phyloP scores from a whole-genome alignment of 2,797 vertebrate genomes.

The Alca torda region DNA sequence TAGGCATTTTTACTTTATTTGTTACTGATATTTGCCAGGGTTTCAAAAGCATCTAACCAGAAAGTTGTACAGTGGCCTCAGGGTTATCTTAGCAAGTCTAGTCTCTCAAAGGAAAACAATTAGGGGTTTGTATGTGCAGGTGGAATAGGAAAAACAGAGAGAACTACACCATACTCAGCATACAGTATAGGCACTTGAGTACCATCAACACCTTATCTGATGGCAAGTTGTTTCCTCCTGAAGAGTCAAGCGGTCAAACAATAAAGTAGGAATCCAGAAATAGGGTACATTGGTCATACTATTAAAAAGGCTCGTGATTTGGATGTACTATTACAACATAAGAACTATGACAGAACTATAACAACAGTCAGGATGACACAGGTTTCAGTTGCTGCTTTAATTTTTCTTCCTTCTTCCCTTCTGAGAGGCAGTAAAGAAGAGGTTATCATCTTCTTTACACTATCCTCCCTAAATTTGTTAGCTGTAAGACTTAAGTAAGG shows the following conservation, averaged over 20 bases:
- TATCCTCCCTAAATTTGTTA: not conserved
- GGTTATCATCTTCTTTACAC: not conserved
- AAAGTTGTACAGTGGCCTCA: not conserved
- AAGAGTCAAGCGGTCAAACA: not conserved
- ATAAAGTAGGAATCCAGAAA: not conserved
- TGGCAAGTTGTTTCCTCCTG: not conserved
- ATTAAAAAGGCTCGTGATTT: not conserved
- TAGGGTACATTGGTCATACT: not conserved
- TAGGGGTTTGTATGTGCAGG: accelerated
- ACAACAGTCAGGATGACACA: not conserved
- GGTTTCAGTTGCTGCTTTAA: not conserved
- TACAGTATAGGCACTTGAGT: not conserved
- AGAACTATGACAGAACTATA: not conserved
- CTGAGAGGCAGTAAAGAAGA: not conserved
- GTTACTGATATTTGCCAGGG: not conserved
- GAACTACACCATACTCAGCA: not conserved
- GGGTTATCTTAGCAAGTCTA: not conserved
- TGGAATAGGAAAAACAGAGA: not conserved
- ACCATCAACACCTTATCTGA: not conserved
- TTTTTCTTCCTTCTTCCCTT: not conserved
- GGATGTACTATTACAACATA: not conserved
- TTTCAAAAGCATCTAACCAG: not conserved
- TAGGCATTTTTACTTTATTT: not conserved
- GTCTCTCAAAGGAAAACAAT: not conserved
- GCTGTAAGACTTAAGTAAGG: not conserved